Percentiles rank a stretch among this genome's conserved stretches.
Evolutionary conservation across 2,113 vertebrate species (phyloP).

Genomic region (Elaphurus davidianus): DNA sequence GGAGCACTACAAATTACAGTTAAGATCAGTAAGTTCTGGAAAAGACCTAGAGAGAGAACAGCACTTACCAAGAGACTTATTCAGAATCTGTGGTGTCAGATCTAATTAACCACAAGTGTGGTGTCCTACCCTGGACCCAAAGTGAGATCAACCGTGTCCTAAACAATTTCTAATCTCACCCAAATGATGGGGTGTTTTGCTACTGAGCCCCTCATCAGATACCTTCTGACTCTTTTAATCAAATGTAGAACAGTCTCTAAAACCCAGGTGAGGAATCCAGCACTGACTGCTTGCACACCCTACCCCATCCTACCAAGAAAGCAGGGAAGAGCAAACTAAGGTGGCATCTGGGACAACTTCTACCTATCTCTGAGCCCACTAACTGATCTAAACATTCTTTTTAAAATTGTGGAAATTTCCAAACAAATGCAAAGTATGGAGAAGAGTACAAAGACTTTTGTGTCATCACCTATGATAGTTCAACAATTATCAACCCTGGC

Average conservation of each 20-base stretch:
- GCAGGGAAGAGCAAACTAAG: not conserved
- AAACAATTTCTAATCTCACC: not conserved
- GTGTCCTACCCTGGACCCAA: not conserved
- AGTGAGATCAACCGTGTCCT: not conserved
- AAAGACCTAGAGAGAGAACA: not conserved
- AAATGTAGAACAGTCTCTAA: not conserved
- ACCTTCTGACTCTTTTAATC: not conserved
- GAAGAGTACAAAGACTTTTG: not conserved
- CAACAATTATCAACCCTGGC: too few relatives aligned
- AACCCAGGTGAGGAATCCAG: not conserved
- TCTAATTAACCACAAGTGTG: not conserved
- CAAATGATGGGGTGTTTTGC: not conserved
- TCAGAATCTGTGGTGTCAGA: not conserved
- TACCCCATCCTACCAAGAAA: not conserved
- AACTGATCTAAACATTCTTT: not conserved
- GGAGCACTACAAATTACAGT: not conserved
- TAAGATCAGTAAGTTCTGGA: not conserved
- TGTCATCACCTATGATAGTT: too few relatives aligned
- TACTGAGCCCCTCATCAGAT: not conserved
- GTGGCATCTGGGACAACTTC: not conserved
- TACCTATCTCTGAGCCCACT: not conserved
- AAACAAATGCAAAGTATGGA: not conserved
- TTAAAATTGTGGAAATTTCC: not conserved
- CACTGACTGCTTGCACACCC: not conserved
- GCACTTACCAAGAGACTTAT: not conserved